Evolutionary conservation across 2,797 vertebrate genomes (phyloP).

Genomic region (Paedocypris micromegethes): DNA sequence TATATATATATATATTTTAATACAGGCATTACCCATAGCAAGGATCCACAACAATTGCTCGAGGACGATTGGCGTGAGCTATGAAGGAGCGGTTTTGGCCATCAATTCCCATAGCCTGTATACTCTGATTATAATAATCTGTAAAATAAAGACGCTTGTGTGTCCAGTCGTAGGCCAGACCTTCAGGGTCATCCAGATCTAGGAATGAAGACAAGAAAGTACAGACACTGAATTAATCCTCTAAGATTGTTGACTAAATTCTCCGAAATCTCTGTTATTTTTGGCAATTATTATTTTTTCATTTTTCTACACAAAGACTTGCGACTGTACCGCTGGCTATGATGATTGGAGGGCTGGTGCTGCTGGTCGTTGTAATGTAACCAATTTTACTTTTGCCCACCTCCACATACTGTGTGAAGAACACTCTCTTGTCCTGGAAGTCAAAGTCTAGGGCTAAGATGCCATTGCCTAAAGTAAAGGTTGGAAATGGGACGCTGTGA

Average conservation of each 20-base stretch:
- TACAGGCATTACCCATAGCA: slow-evolving; percentile 79
- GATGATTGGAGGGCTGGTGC: slow-evolving; percentile 62
- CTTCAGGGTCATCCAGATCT: slow-evolving; percentile 81
- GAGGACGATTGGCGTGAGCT: slow-evolving; percentile 72
- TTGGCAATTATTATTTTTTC: not conserved
- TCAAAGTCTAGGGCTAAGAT: slow-evolving; percentile 80
- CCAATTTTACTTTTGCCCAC: slow-evolving; percentile 76
- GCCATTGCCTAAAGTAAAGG: slow-evolving; percentile 63
- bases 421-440: slow-evolving; percentile 74
- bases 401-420: slow-evolving; percentile 74
- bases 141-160: slow-evolving; percentile 86
- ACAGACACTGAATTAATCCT: not conserved
- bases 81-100: slow-evolving; percentile 76
- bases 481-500: slow-evolving; percentile 77
- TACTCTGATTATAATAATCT: slow-evolving; percentile 74
- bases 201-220: slow-evolving; percentile 1
- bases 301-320: not conserved
- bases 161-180: slow-evolving; percentile 91
- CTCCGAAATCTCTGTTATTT: too few species aligned
- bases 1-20: too few species aligned
- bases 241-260: not conserved
- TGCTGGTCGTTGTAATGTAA: slow-evolving; percentile 69
- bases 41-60: slow-evolving; percentile 82
- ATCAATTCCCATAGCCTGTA: slow-evolving; percentile 79
- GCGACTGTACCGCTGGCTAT: slow-evolving; percentile 72